These are phyloP conservation scores for Microcebus griseorufus DNA, from an alignment of 2,113 vertebrate genomes.

Conservation along the genomic window DNA sequence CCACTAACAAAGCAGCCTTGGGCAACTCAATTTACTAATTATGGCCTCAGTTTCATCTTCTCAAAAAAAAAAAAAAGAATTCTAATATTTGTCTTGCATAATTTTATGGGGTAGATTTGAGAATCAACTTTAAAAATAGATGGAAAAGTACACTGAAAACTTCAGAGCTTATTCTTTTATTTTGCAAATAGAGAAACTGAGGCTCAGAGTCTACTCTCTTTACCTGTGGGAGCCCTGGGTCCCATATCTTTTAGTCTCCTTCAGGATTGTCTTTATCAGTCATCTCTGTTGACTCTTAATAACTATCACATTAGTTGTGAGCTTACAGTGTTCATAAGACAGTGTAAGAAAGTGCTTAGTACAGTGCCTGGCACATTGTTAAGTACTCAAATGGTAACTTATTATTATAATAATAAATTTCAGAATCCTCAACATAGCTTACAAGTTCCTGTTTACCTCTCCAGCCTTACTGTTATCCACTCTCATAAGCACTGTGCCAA, in stretches of 20 bases:
- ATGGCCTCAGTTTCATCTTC: background rate
- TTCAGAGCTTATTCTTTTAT: background rate
- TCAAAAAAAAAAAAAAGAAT: conserved; percentile 14
- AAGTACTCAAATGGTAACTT: background rate
- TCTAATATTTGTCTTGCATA: background rate
- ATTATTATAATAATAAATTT: conserved; percentile 2
- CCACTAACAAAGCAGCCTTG: background rate
- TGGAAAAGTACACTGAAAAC: background rate
- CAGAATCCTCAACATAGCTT: background rate
- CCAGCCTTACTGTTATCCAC: background rate
- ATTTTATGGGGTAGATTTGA: conserved; percentile 11
- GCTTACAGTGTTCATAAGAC: background rate
- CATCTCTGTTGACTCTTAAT: background rate
- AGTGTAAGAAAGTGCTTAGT: conserved; percentile 9
- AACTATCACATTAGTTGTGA: background rate
- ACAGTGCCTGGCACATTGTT: background rate
- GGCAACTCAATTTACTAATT: background rate
- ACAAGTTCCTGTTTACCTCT: background rate
- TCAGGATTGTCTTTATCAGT: background rate
- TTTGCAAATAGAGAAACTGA: background rate
- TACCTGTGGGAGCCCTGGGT: background rate
- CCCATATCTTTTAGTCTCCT: background rate
- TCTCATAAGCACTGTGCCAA: background rate
- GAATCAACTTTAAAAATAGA: background rate
- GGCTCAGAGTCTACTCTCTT: background rate